Conservation (phyloP, 2,888 invertebrate species). For the Andricus curvator region DNA sequence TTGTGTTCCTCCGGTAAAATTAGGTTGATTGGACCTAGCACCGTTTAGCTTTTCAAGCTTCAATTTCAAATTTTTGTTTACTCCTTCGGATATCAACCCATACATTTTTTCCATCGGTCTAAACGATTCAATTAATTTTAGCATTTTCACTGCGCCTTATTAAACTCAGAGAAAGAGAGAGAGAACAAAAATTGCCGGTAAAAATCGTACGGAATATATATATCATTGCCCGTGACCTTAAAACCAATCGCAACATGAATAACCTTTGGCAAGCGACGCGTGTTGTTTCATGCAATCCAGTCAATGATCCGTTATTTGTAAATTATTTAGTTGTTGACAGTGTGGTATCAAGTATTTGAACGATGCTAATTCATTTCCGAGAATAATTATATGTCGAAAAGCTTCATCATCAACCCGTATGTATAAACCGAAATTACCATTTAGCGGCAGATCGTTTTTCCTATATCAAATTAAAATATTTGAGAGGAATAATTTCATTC, state of each 20-base stretch:
- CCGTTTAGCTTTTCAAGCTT: no score
- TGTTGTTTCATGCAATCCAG: slow-evolving; percentile 28
- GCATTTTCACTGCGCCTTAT: no score
- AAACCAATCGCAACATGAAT: slow-evolving; percentile 17
- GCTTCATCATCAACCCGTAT: slow-evolving; percentile 8
- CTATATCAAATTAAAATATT: slow-evolving; percentile 26
- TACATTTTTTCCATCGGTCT: no score
- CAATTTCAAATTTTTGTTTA: no score
- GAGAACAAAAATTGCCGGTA: not conserved
- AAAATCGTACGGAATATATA: not conserved
- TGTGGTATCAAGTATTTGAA: slow-evolving; percentile 15
- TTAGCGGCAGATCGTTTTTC: slow-evolving; percentile 9
- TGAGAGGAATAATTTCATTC: slow-evolving; percentile 7
- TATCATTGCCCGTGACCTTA: slow-evolving; percentile 8
- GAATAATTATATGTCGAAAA: slow-evolving; percentile 35
- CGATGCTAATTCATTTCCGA: slow-evolving; percentile 12
- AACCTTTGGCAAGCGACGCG: slow-evolving; percentile 14
- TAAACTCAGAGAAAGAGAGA: no score
- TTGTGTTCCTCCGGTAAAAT: no score
- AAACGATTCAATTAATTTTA: no score
- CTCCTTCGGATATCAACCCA: no score
- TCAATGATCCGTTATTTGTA: slow-evolving; percentile 31
- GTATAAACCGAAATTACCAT: slow-evolving; percentile 25
- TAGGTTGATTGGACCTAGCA: no score
- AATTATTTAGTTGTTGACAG: slow-evolving; percentile 37